Evolutionary conservation across 2,797 vertebrate species (phyloP).

Genomic region (Nasua narica): DNA sequence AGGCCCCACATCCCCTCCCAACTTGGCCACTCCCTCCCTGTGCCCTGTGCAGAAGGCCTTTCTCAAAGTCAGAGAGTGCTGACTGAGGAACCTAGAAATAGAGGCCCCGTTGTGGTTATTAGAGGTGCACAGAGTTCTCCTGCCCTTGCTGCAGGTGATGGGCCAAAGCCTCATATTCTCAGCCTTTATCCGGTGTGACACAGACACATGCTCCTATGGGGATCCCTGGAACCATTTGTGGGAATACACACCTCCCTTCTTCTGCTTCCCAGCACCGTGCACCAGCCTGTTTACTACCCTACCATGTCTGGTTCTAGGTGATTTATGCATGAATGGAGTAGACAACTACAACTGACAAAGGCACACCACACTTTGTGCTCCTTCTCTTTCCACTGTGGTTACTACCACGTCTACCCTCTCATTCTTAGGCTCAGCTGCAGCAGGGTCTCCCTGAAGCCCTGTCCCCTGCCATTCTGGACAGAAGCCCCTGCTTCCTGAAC

Average conservation of each 20-base stretch:
- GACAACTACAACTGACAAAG: neutral
- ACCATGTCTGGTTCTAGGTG: neutral
- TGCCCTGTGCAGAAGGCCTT: neutral
- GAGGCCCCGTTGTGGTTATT: neutral
- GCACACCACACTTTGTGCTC: neutral
- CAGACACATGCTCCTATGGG: neutral
- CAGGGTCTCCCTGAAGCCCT: neutral
- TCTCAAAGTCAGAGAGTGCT: neutral
- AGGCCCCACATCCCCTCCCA: neutral
- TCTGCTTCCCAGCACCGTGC: neutral
- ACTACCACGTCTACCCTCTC: neutral
- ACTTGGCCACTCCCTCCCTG: neutral
- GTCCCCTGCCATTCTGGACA: neutral
- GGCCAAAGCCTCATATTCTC: no score
- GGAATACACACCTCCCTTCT: neutral
- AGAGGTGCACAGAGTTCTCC: neutral
- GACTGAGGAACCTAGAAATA: neutral
- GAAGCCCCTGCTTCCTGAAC: neutral
- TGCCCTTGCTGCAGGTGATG: accelerated
- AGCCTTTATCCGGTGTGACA: neutral
- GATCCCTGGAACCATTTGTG: accelerated
- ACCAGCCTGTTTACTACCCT: neutral
- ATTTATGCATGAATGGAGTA: neutral
- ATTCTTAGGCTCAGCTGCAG: neutral
- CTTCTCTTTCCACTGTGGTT: neutral